A percentile compares a stretch with the other conserved stretches of the same genome.
Conservation (phyloP, 2,797 vertebrate genomes). For the Mico argentatus region DNA sequence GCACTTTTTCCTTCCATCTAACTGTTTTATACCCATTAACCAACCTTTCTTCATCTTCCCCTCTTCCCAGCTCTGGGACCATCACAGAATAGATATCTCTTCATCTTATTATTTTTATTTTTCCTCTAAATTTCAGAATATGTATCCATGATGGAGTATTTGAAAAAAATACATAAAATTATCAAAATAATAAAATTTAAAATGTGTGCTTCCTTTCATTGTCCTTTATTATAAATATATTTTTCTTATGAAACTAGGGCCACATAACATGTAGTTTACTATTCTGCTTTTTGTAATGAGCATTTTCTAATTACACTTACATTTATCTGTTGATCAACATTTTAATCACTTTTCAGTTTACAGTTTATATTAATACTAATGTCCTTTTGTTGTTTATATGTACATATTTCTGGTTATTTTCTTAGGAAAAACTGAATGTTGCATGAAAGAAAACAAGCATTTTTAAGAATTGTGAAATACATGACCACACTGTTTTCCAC, state of each 20-base stretch:
- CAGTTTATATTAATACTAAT: neutral
- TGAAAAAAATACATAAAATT: neutral
- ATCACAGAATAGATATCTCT: neutral
- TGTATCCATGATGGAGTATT: neutral
- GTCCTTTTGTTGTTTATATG: neutral
- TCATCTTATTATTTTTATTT: neutral
- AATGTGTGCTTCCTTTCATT: neutral
- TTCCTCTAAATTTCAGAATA: neutral
- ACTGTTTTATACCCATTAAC: neutral
- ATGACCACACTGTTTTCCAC: neutral
- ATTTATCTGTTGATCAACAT: neutral
- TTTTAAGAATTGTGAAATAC: neutral
- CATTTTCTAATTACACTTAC: neutral
- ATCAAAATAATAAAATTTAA: neutral
- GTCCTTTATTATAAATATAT: neutral
- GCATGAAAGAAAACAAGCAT: neutral
- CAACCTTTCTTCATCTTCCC: neutral
- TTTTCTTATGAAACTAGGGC: neutral
- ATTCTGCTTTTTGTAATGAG: neutral
- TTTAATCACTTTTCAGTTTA: slow-evolving; percentile 1
- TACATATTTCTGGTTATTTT: neutral
- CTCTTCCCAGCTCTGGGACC: neutral
- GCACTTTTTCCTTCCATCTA: neutral
- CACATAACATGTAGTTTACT: neutral
- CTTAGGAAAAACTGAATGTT: neutral